A percentile compares a stretch with the other conserved stretches of the same genome.
Evolutionary conservation across 2,888 invertebrate genomes (phyloP).

Genomic region (Synanthedon vespiformis): DNA sequence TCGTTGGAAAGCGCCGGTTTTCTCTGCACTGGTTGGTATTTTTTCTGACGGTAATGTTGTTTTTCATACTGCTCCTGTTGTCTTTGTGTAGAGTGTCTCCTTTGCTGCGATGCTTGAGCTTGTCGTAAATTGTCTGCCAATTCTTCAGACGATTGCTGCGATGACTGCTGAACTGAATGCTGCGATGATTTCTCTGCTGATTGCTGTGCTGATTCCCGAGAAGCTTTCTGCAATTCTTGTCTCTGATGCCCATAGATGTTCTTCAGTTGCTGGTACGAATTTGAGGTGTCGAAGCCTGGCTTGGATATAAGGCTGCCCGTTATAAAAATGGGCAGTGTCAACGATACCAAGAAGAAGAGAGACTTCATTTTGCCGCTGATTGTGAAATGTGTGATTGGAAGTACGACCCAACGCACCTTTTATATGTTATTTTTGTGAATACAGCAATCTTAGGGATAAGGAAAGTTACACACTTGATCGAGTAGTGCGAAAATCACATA

Average conservation of each 20-base stretch:
- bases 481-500: too few species aligned
- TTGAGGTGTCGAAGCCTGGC: conserved; percentile 19
- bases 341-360: conserved; percentile 40
- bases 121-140: too few species aligned
- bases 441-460: too few species aligned
- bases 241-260: not conserved
- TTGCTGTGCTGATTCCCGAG: not conserved
- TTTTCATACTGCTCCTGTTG: conserved; percentile 1
- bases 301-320: conserved; percentile 39
- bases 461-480: too few species aligned
- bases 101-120: not conserved
- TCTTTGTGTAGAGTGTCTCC: not conserved
- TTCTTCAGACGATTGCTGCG: too few species aligned
- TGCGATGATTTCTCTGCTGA: not conserved
- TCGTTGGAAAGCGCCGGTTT: not conserved
- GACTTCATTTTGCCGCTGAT: conserved; percentile 43
- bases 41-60: not conserved
- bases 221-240: not conserved
- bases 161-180: not conserved
- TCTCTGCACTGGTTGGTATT: not conserved
- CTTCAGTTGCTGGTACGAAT: conserved; percentile 21
- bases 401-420: not conserved
- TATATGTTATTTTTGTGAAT: not conserved
- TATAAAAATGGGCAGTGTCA: conserved; percentile 37
- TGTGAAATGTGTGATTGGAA: not conserved